Percentiles rank a stretch among this genome's conserved stretches.
These are phyloP conservation scores for Uloborus diversus DNA, from an alignment of 1,140 invertebrate genomes.

Conservation along the genomic window DNA sequence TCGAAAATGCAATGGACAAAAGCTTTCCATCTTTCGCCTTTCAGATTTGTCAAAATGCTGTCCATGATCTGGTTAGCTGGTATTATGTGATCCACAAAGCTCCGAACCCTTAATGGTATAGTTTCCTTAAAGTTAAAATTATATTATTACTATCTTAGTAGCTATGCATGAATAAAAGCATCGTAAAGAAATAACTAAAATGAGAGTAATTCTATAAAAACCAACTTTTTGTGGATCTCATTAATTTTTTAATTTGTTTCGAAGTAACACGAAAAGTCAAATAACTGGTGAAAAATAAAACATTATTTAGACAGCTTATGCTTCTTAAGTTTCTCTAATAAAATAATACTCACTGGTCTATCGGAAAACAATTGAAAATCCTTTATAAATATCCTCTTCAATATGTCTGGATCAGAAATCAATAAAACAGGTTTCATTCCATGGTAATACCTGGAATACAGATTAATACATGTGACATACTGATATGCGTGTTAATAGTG, in stretches of 20 bases:
- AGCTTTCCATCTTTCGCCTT: conserved; percentile 67
- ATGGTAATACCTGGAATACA: conserved; percentile 58
- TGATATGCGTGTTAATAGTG: no score
- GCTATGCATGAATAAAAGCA: no score
- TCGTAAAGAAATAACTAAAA: no score
- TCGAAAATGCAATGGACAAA: conserved; percentile 69
- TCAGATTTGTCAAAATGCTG: background rate
- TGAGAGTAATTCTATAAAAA: no score
- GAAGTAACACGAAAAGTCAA: no score
- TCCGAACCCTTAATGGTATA: conserved; percentile 12
- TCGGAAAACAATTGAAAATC: conserved; percentile 63
- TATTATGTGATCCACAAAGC: conserved; percentile 11
- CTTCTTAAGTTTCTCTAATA: background rate
- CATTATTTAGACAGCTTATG: no score
- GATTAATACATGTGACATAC: no score
- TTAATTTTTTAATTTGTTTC: no score
- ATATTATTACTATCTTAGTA: no score
- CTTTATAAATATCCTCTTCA: conserved; percentile 64
- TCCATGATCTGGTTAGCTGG: conserved; percentile 21
- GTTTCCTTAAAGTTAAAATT: background rate
- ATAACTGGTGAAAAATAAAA: no score
- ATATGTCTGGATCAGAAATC: conserved; percentile 62
- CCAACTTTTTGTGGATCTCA: no score
- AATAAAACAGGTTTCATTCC: conserved; percentile 63
- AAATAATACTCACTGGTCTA: conserved; percentile 59